Evolutionary conservation across 2,888 invertebrate species (phyloP).

Genomic region (Drosophila suboccidentalis): DNA sequence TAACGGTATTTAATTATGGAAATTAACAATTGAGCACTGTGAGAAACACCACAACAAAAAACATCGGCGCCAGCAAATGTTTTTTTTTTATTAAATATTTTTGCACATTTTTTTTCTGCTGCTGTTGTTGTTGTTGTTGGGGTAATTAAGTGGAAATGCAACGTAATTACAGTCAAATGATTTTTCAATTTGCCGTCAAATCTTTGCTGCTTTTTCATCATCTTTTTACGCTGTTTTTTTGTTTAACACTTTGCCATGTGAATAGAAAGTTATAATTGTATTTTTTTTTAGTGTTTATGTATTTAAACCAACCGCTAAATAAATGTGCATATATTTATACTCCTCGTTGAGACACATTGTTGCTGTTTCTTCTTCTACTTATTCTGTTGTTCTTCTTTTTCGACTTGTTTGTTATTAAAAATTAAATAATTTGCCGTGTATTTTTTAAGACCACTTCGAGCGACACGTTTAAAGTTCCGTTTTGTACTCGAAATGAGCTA

Average conservation of each 20-base stretch:
- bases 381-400: background rate
- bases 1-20: conserved; percentile 79
- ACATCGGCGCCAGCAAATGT: conserved; percentile 33
- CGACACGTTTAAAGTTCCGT: conserved; percentile 22
- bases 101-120: conserved; percentile 46
- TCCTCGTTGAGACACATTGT: conserved; percentile 80
- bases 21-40: conserved; percentile 73
- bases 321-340: conserved; percentile 78
- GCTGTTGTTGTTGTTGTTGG: conserved; percentile 15
- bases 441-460: background rate
- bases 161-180: conserved; percentile 76
- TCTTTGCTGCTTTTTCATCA: conserved; percentile 29
- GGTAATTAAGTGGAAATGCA: conserved; percentile 77
- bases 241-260: conserved; percentile 61
- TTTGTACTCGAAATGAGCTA: conserved; percentile 41
- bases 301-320: conserved; percentile 77
- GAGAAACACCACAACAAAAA: conserved; percentile 51
- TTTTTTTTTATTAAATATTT: conserved; percentile 23
- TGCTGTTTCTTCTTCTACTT: background rate
- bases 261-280: conserved; percentile 68
- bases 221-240: conserved; percentile 30
- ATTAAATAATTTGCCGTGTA: background rate
- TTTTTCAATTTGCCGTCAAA: conserved; percentile 70
- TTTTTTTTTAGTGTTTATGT: conserved; percentile 23
- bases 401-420: background rate